Percentiles rank a stretch among this genome's conserved stretches.
Evolutionary conservation across 92 coral and sea anemone genomes (phyloP).

Genomic region (Nematostella vectensis): DNA sequence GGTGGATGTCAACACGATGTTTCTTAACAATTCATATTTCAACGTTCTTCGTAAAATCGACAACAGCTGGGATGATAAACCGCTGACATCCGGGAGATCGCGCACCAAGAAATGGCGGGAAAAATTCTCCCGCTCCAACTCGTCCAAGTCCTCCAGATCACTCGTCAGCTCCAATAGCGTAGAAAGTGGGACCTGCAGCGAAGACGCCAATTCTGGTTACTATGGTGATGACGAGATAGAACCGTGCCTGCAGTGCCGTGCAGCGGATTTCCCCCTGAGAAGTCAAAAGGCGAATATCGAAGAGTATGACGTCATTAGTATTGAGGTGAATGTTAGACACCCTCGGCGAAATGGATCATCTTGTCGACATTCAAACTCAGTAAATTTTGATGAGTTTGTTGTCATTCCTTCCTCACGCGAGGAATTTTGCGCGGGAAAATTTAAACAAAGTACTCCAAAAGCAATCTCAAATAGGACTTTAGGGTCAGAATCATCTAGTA

Average conservation of each 20-base stretch:
- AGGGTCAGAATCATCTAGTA: background rate
- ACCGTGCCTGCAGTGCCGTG: constrained; percentile 44
- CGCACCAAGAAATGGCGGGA: constrained; percentile 18
- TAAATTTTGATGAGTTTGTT: constrained; percentile 58
- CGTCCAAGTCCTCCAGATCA: constrained; percentile 17
- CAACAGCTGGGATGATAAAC: constrained; percentile 67
- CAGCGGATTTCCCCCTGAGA: constrained; percentile 12
- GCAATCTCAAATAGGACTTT: background rate
- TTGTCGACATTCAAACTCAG: constrained; percentile 1
- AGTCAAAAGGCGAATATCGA: constrained; percentile 24
- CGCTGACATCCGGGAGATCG: constrained; percentile 4
- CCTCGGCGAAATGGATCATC: background rate
- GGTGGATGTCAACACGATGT: constrained; percentile 29
- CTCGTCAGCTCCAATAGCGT: constrained; percentile 51
- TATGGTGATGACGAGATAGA: constrained; percentile 88
- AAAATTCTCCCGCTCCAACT: constrained; percentile 15
- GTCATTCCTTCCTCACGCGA: constrained; percentile 73
- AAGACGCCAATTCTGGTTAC: constrained; percentile 79
- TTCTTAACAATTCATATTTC: constrained; percentile 66
- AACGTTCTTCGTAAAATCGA: constrained; percentile 75
- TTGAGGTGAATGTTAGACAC: constrained; percentile 34
- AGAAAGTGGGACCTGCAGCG: constrained; percentile 69
- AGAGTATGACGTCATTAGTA: constrained; percentile 73
- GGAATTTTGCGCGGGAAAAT: constrained; percentile 55
- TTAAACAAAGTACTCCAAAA: constrained; percentile 30